Percentiles rank a stretch among this genome's conserved stretches.
Conservation (phyloP, 2,113 vertebrate genomes). For the Nicator chloris region DNA sequence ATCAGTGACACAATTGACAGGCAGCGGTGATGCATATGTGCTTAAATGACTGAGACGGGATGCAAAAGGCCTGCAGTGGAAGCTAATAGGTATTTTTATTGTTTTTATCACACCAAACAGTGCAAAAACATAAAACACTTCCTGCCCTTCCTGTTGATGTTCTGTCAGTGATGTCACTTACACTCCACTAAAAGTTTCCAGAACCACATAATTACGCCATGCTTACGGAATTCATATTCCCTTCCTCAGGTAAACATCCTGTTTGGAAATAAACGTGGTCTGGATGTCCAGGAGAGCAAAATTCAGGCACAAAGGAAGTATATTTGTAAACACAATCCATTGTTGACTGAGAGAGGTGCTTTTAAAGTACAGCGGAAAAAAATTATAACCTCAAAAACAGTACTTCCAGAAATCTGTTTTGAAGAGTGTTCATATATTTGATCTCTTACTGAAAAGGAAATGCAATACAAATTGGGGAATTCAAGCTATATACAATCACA, state of each 20-base stretch:
- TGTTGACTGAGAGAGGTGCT: constrained; percentile 45
- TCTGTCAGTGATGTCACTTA: constrained; percentile 67
- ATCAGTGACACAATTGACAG: neutral
- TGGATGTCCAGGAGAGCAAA: constrained; percentile 57
- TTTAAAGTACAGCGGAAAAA: constrained; percentile 48
- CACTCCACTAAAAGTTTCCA: constrained; percentile 70
- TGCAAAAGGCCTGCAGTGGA: neutral
- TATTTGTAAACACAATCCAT: constrained; percentile 62
- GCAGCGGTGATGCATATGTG: neutral
- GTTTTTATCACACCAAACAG: constrained; percentile 64
- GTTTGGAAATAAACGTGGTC: constrained; percentile 64
- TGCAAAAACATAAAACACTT: constrained; percentile 70
- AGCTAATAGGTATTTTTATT: constrained; percentile 61
- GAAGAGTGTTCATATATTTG: constrained; percentile 37
- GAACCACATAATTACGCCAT: constrained; percentile 56
- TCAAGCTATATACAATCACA: constrained; percentile 39
- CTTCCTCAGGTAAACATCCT: constrained; percentile 71
- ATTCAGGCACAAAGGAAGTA: constrained; percentile 58
- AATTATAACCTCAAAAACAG: constrained; percentile 36
- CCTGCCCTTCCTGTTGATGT: constrained; percentile 72
- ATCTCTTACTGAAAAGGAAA: constrained; percentile 58
- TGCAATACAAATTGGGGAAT: constrained; percentile 56
- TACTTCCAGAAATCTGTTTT: constrained; percentile 55
- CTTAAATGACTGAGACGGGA: constrained; percentile 14
- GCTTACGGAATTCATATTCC: constrained; percentile 68